phyloP scores from a whole-genome alignment of 1,140 invertebrate species.

The Caenorhabditis brenneri region DNA sequence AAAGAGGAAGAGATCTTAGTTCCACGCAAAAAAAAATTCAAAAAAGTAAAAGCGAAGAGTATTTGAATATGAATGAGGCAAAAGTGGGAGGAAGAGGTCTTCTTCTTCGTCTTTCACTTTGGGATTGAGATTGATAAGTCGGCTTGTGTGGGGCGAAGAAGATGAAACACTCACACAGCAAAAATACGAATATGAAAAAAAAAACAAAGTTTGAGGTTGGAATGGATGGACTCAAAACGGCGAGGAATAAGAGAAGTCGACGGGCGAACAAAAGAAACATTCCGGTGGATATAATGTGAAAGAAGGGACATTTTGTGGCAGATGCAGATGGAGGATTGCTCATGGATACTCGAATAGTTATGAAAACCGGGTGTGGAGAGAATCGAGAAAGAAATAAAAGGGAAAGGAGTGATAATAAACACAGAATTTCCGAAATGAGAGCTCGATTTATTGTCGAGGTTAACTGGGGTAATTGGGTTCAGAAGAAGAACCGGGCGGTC shows the following conservation, averaged over 20 bases:
- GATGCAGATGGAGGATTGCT: not conserved
- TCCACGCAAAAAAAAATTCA: too few species aligned
- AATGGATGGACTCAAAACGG: not conserved
- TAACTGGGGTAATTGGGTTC: not conserved
- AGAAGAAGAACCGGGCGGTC: not conserved
- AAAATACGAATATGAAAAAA: not conserved
- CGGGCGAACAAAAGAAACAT: constrained; percentile 34
- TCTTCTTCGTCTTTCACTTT: not conserved
- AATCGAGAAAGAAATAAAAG: not conserved
- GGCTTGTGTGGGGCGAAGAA: too few species aligned
- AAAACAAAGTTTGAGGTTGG: not conserved
- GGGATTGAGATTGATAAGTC: constrained; percentile 17
- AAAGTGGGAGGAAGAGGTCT: not conserved
- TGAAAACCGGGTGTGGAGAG: not conserved
- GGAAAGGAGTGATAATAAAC: not conserved
- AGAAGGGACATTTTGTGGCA: not conserved
- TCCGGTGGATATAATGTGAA: constrained; percentile 4
- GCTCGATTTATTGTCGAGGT: not conserved
- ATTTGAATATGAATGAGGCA: too few species aligned
- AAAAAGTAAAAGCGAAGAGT: too few species aligned
- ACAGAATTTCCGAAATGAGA: not conserved
- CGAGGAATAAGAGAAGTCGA: not conserved
- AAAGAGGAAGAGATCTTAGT: too few species aligned
- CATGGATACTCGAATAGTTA: not conserved
- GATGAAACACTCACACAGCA: not conserved